A percentile compares a stretch with the other conserved stretches of the same genome.
phyloP scores from a whole-genome alignment of 2,113 vertebrate genomes.

The Antidorcas marsupialis region DNA sequence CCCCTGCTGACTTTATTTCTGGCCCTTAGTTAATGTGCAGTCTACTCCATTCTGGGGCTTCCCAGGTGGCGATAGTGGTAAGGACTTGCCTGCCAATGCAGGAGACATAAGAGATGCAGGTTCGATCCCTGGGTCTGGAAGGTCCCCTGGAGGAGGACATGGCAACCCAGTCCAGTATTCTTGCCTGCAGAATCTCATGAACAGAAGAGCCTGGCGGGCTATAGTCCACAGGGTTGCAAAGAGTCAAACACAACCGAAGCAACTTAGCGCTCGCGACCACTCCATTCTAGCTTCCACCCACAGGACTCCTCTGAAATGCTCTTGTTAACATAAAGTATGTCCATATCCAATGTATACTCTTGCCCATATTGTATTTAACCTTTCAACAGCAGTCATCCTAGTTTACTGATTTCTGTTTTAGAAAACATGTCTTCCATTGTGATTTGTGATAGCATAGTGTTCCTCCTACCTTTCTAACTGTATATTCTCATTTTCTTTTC shows the following conservation, averaged over 20 bases:
- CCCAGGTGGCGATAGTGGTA: background rate
- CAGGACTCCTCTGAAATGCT: background rate
- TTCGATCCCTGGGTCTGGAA: background rate
- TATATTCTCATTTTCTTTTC: background rate
- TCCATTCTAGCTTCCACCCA: background rate
- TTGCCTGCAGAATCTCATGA: background rate
- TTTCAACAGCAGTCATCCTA: background rate
- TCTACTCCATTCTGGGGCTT: background rate
- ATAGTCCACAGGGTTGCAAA: background rate
- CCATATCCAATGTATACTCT: background rate
- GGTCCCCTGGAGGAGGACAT: background rate
- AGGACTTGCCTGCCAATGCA: background rate
- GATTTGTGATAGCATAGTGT: background rate
- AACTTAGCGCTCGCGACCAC: accelerated
- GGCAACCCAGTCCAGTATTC: background rate
- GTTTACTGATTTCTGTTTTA: background rate
- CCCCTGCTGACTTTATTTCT: background rate
- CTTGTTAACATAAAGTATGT: background rate
- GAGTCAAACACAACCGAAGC: background rate
- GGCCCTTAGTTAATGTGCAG: background rate
- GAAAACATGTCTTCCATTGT: background rate
- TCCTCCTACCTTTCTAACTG: background rate
- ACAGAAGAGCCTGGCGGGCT: background rate
- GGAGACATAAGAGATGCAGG: background rate
- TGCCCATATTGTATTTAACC: background rate